Evolutionary conservation across 2,113 vertebrate species (phyloP).

Genomic region (Geothlypis trichas): DNA sequence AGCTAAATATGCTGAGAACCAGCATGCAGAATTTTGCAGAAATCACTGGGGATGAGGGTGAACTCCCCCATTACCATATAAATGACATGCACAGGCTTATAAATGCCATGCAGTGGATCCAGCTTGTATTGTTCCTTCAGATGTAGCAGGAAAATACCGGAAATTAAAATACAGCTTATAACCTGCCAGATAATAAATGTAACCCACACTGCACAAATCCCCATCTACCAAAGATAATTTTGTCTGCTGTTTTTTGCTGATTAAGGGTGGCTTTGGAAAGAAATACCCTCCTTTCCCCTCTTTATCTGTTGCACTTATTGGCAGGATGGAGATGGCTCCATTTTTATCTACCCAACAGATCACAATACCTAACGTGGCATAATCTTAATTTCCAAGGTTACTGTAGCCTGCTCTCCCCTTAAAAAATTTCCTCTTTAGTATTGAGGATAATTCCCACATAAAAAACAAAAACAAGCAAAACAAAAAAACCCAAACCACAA

Average conservation of each 20-base stretch:
- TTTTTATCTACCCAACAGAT: slow-evolving; percentile 1
- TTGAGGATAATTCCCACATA: neutral
- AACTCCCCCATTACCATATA: slow-evolving; percentile 33
- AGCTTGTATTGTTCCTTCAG: neutral
- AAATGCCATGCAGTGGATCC: neutral
- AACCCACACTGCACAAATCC: slow-evolving; percentile 40
- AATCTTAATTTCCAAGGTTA: neutral
- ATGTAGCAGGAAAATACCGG: neutral
- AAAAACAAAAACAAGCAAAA: neutral
- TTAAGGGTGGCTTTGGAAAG: slow-evolving; percentile 26
- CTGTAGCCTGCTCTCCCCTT: neutral
- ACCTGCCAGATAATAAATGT: slow-evolving; percentile 35
- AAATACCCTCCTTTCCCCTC: neutral
- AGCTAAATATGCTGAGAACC: neutral
- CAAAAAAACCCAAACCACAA: neutral
- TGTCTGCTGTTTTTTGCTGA: slow-evolving; percentile 45
- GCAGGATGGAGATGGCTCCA: neutral
- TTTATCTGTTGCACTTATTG: slow-evolving; percentile 20
- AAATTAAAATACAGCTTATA: slow-evolving; percentile 59
- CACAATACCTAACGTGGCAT: neutral
- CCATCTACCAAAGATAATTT: slow-evolving; percentile 42
- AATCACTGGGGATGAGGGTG: neutral
- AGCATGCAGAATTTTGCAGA: neutral
- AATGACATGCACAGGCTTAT: neutral
- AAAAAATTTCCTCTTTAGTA: neutral